A percentile compares a stretch with the other conserved stretches of the same genome.
These are phyloP conservation scores for Thumatha senex DNA, from an alignment of 2,888 invertebrate species.

Conservation along the genomic window DNA sequence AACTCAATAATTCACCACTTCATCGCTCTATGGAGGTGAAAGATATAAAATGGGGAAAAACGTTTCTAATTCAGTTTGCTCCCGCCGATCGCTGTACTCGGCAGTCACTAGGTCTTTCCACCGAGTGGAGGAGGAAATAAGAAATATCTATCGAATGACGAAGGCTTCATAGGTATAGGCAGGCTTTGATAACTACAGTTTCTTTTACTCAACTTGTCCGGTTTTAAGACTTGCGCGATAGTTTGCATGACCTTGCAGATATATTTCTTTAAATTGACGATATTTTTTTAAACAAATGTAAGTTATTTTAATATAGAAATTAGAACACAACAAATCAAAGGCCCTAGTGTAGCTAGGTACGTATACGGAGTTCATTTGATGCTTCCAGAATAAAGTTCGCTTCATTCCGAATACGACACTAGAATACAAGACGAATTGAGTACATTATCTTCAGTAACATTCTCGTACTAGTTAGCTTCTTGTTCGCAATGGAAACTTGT, in stretches of 20 bases:
- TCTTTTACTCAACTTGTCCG: conserved; percentile 51
- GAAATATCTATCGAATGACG: conserved; percentile 58
- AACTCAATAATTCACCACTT: conserved; percentile 79
- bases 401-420: conserved; percentile 39
- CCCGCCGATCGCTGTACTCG: conserved; percentile 58
- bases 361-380: conserved; percentile 45
- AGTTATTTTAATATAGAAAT: too few species aligned
- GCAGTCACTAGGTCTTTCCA: conserved; percentile 60
- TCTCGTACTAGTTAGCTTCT: conserved; percentile 61
- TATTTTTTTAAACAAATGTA: too few species aligned
- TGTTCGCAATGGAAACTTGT: conserved; percentile 59
- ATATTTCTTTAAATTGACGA: too few species aligned
- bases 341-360: conserved; percentile 32
- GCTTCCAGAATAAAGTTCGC: conserved; percentile 39
- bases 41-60: conserved; percentile 78
- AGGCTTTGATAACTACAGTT: conserved; percentile 48
- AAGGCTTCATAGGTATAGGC: conserved; percentile 36
- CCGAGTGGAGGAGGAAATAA: conserved; percentile 59
- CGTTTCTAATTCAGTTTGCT: conserved; percentile 78
- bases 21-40: conserved; percentile 67
- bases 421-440: conserved; percentile 67
- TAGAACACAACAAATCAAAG: conserved; percentile 43
- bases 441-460: conserved; percentile 62
- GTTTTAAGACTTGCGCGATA: conserved; percentile 28
- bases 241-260: too few species aligned